phyloP scores from a whole-genome alignment of 2,113 vertebrate species.

The Tamias sibiricus region DNA sequence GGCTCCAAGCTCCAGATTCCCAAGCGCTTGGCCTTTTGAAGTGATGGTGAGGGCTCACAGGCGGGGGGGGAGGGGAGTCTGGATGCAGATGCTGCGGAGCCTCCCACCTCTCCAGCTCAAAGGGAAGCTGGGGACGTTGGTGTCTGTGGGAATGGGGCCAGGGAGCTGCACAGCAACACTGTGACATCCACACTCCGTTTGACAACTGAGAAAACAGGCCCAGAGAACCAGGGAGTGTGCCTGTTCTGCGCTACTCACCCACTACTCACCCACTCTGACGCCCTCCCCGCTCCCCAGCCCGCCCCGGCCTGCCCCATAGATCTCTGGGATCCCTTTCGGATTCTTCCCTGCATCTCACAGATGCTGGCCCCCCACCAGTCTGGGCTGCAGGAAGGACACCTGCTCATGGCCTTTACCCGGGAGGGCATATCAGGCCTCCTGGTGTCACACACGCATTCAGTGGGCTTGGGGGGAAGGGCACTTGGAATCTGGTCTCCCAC shows the following conservation, averaged over 20 bases:
- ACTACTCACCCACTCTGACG: neutral
- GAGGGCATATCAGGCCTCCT: neutral
- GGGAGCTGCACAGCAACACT: neutral
- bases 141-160: neutral
- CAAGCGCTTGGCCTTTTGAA: neutral
- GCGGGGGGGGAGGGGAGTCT: neutral
- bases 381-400: no score
- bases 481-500: neutral
- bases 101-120: neutral
- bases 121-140: neutral
- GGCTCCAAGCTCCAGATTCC: neutral
- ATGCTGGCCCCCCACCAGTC: no score
- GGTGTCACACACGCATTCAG: no score
- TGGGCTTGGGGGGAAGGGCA: neutral
- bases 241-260: no score
- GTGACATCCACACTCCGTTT: neutral
- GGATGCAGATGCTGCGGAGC: no score
- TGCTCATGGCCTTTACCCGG: neutral
- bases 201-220: neutral
- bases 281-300: neutral
- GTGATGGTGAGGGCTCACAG: neutral
- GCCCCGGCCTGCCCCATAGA: accelerated
- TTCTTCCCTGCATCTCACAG: neutral
- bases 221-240: neutral
- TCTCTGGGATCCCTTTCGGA: neutral